phyloP scores from a whole-genome alignment of 2,797 vertebrate species.

The Cygnus olor region DNA sequence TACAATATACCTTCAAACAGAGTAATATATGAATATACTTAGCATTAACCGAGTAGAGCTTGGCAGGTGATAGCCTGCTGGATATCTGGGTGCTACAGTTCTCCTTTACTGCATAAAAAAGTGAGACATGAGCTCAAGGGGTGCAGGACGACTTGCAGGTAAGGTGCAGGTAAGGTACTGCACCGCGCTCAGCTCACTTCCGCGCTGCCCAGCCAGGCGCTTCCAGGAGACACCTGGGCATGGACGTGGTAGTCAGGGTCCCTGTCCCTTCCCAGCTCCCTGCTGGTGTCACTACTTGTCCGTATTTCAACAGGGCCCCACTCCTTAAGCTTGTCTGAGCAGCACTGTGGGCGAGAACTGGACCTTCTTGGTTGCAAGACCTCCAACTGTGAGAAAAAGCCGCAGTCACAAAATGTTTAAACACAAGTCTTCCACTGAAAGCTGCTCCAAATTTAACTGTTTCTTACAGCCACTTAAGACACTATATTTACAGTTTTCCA shows the following conservation, averaged over 20 bases:
- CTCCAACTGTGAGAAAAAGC: background rate
- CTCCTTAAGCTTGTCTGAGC: background rate
- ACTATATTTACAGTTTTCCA: background rate
- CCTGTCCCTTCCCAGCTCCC: background rate
- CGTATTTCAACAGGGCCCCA: background rate
- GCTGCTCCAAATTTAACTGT: background rate
- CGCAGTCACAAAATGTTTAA: background rate
- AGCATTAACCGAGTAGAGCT: background rate
- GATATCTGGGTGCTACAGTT: background rate
- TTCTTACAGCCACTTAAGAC: background rate
- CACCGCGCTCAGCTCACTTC: background rate
- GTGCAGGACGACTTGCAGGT: background rate
- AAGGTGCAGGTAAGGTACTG: background rate
- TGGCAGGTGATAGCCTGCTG: background rate
- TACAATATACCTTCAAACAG: background rate
- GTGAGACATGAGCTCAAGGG: background rate
- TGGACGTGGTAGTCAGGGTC: fast-evolving
- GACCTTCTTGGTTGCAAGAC: background rate
- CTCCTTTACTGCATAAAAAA: background rate
- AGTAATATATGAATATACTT: background rate
- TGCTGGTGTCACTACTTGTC: fast-evolving
- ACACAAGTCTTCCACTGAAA: background rate
- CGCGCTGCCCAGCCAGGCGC: background rate
- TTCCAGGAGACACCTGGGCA: background rate
- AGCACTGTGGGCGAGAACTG: background rate